Percentiles rank a stretch among this genome's conserved stretches.
phyloP scores from a whole-genome alignment of 2,113 vertebrate genomes.

The Trematomus loennbergii region DNA sequence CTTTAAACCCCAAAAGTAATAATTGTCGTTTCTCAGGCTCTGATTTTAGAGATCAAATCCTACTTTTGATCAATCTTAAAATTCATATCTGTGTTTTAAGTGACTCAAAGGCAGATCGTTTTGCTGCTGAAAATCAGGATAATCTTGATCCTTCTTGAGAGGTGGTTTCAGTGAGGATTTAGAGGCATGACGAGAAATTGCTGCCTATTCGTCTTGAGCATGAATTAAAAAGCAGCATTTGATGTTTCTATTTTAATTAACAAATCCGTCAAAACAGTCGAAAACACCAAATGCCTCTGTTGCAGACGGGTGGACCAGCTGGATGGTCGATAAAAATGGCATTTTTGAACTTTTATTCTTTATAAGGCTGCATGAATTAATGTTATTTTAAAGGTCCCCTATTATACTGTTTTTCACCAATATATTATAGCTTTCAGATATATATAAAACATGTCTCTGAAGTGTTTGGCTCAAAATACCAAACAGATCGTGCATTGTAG shows the following conservation, averaged over 20 bases:
- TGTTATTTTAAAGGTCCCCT: background rate
- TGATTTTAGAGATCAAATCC: conserved; percentile 51
- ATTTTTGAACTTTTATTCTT: conserved; percentile 2
- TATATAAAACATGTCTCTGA: no score
- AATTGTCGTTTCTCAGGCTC: conserved; percentile 22
- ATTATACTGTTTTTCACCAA: no score
- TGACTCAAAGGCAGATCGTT: conserved; percentile 44
- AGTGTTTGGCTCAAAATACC: no score
- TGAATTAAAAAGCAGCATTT: conserved; percentile 34
- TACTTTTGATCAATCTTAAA: conserved; percentile 47
- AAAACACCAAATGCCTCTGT: conserved; percentile 11
- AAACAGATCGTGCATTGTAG: no score
- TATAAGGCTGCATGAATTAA: conserved; percentile 9
- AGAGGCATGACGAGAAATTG: conserved; percentile 36
- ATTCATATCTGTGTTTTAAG: conserved; percentile 40
- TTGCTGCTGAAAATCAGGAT: conserved; percentile 42
- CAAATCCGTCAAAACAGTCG: conserved; percentile 28
- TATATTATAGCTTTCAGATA: no score
- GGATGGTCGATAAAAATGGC: conserved; percentile 11
- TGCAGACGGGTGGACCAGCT: conserved; percentile 32
- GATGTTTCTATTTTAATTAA: conserved; percentile 39
- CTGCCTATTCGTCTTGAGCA: conserved; percentile 15
- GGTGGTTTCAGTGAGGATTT: conserved; percentile 53
- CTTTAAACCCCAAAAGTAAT: conserved; percentile 39
- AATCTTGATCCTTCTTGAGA: conserved; percentile 62